Base-by-base conservation (phyloP, 2,888 invertebrate genomes). In the Subacronicta megacephala region DNA sequence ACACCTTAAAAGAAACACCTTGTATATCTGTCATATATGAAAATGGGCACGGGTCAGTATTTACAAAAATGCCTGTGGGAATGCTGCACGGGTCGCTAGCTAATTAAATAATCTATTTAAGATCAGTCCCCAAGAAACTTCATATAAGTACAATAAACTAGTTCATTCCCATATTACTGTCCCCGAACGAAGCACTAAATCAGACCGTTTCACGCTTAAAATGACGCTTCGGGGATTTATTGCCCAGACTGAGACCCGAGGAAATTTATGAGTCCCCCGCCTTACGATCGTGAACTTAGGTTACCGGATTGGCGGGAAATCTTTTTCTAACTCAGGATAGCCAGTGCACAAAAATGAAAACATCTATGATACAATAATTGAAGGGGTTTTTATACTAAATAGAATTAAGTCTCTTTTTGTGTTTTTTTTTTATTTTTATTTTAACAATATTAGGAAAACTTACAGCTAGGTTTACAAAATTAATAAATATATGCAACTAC, bases 151-250 rank as follows among this genome's bases (percentile, higher is more conserved):
- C 10, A 35, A 55, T 49, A 51, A 44, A 23, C 16, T 36, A 44
- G 44, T 45, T 41, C 10, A 23, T 51, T 38, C 17, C 4, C 47
- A 41, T 52, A 57, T 66, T 49, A 52, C 44, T 49, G 57, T 36
- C 33, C 29, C 13, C 37, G 17, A 20, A 43, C 23, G 17, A 13
- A 45, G 62, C 31, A 67, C 37, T 68, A 58, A 66, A 68, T 66
- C 68, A 66, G 51, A 2, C 57, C 18, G 43, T 41, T 37, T 58
- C 52, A 23, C 63, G 62, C 62, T 65, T 62, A 52, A 62, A 68
- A 68, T 68, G 66, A 68, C 66, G 57, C 37, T 37, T 18, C 15
- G 13, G 45, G 58, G 63, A 66, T 57, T 68, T 66, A 66, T 66
- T 12, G 7, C 57, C 20, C 4, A 13, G 0, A 36, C 51, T 42